These are phyloP conservation scores for Nixonia krombeini DNA, from an alignment of 1,140 invertebrate species.

Conservation along the genomic window DNA sequence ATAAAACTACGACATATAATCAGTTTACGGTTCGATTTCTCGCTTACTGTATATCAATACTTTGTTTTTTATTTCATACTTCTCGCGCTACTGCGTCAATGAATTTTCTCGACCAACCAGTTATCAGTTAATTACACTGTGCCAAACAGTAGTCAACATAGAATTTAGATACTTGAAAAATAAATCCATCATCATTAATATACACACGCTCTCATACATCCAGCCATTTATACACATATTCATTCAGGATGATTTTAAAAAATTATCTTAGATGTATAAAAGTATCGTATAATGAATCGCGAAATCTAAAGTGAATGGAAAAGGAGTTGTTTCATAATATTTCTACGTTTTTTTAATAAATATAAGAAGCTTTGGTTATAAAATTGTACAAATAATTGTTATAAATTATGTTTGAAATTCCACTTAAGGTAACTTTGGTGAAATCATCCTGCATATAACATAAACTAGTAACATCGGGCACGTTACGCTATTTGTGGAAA, in stretches of 20 bases:
- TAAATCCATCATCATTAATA: slow-evolving; percentile 23
- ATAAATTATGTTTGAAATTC: background rate
- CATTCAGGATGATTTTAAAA: slow-evolving; percentile 19
- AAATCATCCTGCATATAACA: no score
- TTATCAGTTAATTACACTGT: slow-evolving; percentile 34
- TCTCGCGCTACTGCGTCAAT: slow-evolving; percentile 15
- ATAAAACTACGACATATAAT: slow-evolving; percentile 45
- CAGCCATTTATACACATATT: background rate
- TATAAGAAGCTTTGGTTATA: no score
- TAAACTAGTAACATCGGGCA: slow-evolving; percentile 15
- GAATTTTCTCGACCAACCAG: slow-evolving; percentile 17
- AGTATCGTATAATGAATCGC: no score
- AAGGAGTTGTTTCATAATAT: no score
- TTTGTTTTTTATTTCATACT: slow-evolving; percentile 27
- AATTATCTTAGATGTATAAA: no score
- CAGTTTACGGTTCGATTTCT: slow-evolving; percentile 33
- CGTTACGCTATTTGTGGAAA: slow-evolving; percentile 31
- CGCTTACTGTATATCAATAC: slow-evolving; percentile 35
- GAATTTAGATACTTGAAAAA: slow-evolving; percentile 22
- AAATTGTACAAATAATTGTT: no score
- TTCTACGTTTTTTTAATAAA: no score
- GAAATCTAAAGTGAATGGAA: no score
- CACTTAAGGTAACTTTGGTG: no score
- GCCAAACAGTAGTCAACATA: slow-evolving; percentile 19
- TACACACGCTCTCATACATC: slow-evolving; percentile 15